Percentiles rank a stretch among this genome's conserved stretches.
phyloP scores from a whole-genome alignment of 2,888 invertebrate genomes.

The Eledona agricola region DNA sequence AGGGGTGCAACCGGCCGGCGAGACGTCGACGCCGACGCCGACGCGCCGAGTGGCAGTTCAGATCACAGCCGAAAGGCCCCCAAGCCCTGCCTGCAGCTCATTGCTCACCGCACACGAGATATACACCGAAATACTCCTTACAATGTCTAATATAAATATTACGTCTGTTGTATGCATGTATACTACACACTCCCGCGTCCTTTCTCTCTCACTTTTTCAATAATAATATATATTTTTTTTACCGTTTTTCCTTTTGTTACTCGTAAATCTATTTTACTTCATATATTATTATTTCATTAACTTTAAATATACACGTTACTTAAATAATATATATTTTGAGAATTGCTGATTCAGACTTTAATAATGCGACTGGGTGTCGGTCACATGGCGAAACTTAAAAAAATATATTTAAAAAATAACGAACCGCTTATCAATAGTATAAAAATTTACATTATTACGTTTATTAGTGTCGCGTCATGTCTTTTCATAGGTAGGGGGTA shows the following conservation, averaged over 20 bases:
- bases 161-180: too few relatives aligned
- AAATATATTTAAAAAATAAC: constrained; percentile 61
- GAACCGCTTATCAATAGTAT: constrained; percentile 59
- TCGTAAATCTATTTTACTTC: constrained; percentile 54
- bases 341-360: constrained; percentile 65
- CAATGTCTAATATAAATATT: too few relatives aligned
- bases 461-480: constrained; percentile 60
- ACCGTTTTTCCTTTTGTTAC: constrained; percentile 42
- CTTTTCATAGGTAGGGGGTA: constrained; percentile 44
- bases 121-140: constrained; percentile 34
- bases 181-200: constrained; percentile 30
- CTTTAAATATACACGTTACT: constrained; percentile 56
- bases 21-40: constrained; percentile 46
- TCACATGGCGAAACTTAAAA: constrained; percentile 61
- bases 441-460: constrained; percentile 55
- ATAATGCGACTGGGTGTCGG: constrained; percentile 57
- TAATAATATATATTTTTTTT: constrained; percentile 39
- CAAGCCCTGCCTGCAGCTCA: constrained; percentile 48
- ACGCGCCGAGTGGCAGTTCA: constrained; percentile 59
- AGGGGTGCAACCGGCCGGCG: constrained; percentile 49
- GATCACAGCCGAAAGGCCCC: constrained; percentile 63
- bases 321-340: constrained; percentile 64
- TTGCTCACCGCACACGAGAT: constrained; percentile 41
- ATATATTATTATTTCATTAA: constrained; percentile 54
- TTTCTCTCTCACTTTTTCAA: constrained; percentile 39